Evolutionary conservation across 2,888 invertebrate genomes (phyloP), one percentile per base, ranked within the genome.

Genomic region (Coecobrya sp.): DNA sequence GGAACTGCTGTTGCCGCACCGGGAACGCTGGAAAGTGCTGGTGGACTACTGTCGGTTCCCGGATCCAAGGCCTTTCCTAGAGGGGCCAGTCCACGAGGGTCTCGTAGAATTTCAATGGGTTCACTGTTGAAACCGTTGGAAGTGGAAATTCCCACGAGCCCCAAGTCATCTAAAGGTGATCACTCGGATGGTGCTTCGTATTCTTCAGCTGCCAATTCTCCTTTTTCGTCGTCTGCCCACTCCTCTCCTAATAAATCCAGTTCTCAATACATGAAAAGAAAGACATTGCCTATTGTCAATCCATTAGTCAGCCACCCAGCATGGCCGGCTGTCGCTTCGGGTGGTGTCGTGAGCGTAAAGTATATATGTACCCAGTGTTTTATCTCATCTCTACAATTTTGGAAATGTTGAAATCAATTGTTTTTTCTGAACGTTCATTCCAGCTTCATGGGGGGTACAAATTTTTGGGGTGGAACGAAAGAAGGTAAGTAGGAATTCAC

Each of bases 361-460:
- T 36, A 36, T 7, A n/a, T n/a, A n/a, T n/a, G n/a, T n/a, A n/a
- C n/a, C n/a, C n/a, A n/a, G n/a, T n/a, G n/a, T n/a, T n/a, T n/a
- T n/a, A n/a, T n/a, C n/a, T n/a, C n/a, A n/a, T n/a, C n/a, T n/a
- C n/a, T n/a, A n/a, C n/a, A n/a, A n/a, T 89, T 19, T 22, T 99
- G 93, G 99, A 81, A 99, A 99, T 95, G 99, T 99, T 3, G 99
- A 99, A 95, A 98, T 99, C 0, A 96, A 99, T 5, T 99, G 99
- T 96, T 55, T 55, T 49, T 49, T 73, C 0, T 22, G 3, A 36
- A 36, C 7, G 11, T 19, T 76, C 22, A 11, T 95, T 96, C 95
- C 93, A 99, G 99, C 95, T 99, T 99, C 96, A 99, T 99, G 98
- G 99, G 99, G 5, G 99, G 99, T 73, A 99, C 99, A 45, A 99